Conservation (phyloP, 2,888 invertebrate genomes). For the Tiphia femorata region DNA sequence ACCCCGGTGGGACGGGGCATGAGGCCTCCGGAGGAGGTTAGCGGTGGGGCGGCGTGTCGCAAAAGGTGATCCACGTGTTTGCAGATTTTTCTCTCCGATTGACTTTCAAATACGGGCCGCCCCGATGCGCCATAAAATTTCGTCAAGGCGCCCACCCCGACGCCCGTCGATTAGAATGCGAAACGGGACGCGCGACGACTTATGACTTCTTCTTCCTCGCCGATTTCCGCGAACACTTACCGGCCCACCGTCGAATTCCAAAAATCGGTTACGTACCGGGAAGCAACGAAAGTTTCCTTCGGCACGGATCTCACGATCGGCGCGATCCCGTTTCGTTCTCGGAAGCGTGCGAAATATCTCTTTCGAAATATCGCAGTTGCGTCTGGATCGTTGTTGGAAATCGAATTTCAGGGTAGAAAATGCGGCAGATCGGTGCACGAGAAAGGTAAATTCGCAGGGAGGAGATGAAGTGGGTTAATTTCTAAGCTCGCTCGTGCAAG, state of each 20-base stretch:
- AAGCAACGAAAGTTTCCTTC: no score
- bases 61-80: slow-evolving; percentile 44
- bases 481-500: no score
- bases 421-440: no score
- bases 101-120: slow-evolving; percentile 41
- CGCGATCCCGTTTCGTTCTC: no score
- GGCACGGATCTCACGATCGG: background rate
- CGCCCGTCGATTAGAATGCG: slow-evolving; percentile 38
- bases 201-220: slow-evolving; percentile 29
- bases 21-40: background rate
- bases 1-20: background rate
- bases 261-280: no score
- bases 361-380: no score
- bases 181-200: slow-evolving; percentile 24
- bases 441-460: no score
- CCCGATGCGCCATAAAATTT: slow-evolving; percentile 40
- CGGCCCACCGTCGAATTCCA: no score
- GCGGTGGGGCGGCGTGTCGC: background rate
- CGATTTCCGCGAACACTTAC: slow-evolving; percentile 32
- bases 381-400: no score
- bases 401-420: no score
- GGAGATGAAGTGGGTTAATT: no score
- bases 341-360: no score
- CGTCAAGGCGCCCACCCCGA: slow-evolving; percentile 26
- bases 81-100: slow-evolving; percentile 42